Percentiles rank a stretch among this genome's conserved stretches.
phyloP scores from a whole-genome alignment of 2,888 invertebrate genomes.

The Imbricaverruca yamaguchii region DNA sequence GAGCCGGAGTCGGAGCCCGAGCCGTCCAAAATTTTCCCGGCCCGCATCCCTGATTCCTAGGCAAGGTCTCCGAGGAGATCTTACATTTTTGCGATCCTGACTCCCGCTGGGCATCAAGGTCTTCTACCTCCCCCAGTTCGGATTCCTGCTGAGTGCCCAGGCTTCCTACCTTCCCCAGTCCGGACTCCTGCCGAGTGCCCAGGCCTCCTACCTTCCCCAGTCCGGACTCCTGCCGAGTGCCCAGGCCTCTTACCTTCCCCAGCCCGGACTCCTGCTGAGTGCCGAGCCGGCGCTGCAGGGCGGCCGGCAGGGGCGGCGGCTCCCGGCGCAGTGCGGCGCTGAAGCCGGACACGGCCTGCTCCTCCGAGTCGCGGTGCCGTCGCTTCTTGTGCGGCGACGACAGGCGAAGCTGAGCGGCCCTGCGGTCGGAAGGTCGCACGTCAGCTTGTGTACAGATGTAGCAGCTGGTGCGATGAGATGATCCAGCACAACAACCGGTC shows the following conservation, averaged over 20 bases:
- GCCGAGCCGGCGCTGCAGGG: constrained; percentile 6
- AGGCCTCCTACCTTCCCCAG: neutral
- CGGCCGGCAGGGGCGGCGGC: constrained; percentile 15
- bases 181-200: neutral
- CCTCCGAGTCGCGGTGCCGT: constrained; percentile 9
- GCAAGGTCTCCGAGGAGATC: too few relatives aligned
- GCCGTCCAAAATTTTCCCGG: too few relatives aligned
- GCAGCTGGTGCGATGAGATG: too few relatives aligned
- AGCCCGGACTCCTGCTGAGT: neutral
- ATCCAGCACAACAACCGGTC: too few relatives aligned
- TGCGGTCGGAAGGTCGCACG: neutral
- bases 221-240: neutral
- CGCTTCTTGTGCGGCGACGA: constrained; percentile 11
- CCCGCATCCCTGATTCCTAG: too few relatives aligned
- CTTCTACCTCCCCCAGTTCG: neutral
- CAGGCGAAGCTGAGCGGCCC: constrained; percentile 7
- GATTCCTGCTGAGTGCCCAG: neutral
- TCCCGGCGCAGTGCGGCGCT: neutral
- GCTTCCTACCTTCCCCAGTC: neutral
- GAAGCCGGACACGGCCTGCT: neutral
- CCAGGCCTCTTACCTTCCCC: neutral
- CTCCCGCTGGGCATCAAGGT: too few relatives aligned
- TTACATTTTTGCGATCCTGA: too few relatives aligned
- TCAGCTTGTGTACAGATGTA: too few relatives aligned
- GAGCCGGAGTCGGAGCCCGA: too few relatives aligned